Base-by-base conservation (phyloP, 2,888 invertebrate genomes). In the Proisotoma minuta region DNA sequence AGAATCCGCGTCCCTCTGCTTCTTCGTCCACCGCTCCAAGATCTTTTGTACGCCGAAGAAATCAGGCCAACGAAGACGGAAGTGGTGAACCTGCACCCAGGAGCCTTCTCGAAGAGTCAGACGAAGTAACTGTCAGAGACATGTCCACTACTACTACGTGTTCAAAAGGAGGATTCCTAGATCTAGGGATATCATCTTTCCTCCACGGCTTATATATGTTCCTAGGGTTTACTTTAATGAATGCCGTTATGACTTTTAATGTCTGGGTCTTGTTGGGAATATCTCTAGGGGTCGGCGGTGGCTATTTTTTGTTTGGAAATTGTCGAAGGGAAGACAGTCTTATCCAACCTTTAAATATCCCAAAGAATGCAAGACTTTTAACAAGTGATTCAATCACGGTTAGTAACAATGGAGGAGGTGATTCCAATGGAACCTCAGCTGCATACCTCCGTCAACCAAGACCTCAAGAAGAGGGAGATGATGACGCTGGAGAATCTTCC, bases 241-340 rank as follows among this genome's bases (percentile, higher is more conserved):
- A 70, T 27, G 66, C 69, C 23, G 72, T 71, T n/a, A 72, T 72
- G 72, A 69, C 72, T 5, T 72, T 69, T 23, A 72, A 72, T 53
- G 62, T 66, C 18, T 68, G 66, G 65, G 40, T 72, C 1, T 52
- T 71, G 12, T 34, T 71, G 2, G 63, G 69, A 1, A 54, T 66
- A 1, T 54, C 52, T 18, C 26, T 62, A 2, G 72, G 72, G 2
- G 59, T 71, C 10, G 72, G 68, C 0, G 39, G 70, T 5, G 72
- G 70, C 8, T 69, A 64, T 39, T 68, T 68, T 18, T 47, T 67
- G 12, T 72, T 72, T 56, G 59, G 71, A 26, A 52, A 56, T 26
- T 40, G 26, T 27, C 23, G 56, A 24, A 20, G 43, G 15, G 27
- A 8, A 8, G 56, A 56, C 24, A 20, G 24, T 43, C 26, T 56